These are phyloP conservation scores for Drepana arcuata DNA, from an alignment of 1,140 invertebrate genomes.

Conservation along the genomic window DNA sequence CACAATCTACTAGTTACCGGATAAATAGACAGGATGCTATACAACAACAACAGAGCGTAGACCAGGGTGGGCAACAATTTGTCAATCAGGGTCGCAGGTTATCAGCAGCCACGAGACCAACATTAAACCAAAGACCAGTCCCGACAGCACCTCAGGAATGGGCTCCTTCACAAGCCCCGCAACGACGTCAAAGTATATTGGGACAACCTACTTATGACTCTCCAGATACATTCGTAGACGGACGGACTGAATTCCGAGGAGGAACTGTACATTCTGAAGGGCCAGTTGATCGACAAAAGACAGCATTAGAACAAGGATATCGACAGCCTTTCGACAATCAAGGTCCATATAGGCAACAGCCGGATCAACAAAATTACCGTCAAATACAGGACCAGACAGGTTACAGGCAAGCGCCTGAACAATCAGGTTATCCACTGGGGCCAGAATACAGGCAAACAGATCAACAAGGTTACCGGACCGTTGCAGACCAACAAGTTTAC, in stretches of 20 bases:
- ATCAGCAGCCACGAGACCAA: constrained; percentile 31
- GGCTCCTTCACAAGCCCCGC: constrained; percentile 35
- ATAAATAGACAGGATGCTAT: constrained; percentile 25
- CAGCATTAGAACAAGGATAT: constrained; percentile 29
- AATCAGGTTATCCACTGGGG: no score
- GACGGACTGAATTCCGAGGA: constrained; percentile 42
- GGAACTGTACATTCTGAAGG: constrained; percentile 50
- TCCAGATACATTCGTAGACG: constrained; percentile 37
- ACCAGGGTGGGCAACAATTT: constrained; percentile 48
- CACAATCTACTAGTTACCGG: constrained; percentile 22
- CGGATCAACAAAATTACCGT: constrained; percentile 24
- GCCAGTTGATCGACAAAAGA: constrained; percentile 26
- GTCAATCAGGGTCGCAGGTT: constrained; percentile 42
- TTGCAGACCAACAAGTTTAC: constrained; percentile 20
- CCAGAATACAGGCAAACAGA: constrained; percentile 30
- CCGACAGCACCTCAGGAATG: constrained; percentile 33
- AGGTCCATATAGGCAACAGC: constrained; percentile 32
- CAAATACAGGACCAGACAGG: no score
- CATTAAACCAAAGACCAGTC: constrained; percentile 29
- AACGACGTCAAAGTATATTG: constrained; percentile 46
- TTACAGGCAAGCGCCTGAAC: constrained; percentile 21
- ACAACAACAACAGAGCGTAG: constrained; percentile 42
- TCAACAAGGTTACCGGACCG: constrained; percentile 21
- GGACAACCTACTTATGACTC: constrained; percentile 42
- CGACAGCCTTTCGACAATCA: constrained; percentile 23